Evolutionary conservation across 1,140 invertebrate species (phyloP), one percentile per base, ranked within the genome.

Genomic region (Drosophila setifemur): DNA sequence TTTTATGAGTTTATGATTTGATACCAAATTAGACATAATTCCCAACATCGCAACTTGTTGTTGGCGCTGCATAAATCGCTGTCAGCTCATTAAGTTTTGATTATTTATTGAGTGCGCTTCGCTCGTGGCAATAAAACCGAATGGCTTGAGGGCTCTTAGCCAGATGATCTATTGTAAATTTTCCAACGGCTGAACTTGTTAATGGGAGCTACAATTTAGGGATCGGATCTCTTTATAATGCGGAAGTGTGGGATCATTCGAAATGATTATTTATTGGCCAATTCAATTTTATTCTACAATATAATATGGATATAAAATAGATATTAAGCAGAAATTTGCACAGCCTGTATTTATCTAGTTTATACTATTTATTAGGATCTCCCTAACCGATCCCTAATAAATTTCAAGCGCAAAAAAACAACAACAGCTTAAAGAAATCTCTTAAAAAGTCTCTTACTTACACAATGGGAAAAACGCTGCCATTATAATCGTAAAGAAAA

Each of bases 1-100:
- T 76, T 85, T 85, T 68, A 85, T 78, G 70, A 78, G 73, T 39
- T 83, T 77, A 83, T 82, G 78, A 82, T 77, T 83, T 83, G 53
- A 85, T 77, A 64, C 31, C 43, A 69, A 83, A 82, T 77, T 73
- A 63, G 25, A 64, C 49, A 64, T 58, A 73, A 83, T 69, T 77
- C 12, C 28, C 29, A 16, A 18, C n/a, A n/a, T 23, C 16, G 28
- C 12, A 54, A 23, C 33, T 50, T 43, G 29, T 23, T 48, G 54
- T 43, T 52, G 47, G 45, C 47, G 11, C 40, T 63, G 50, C 73
- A 83, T 83, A 82, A 82, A 82, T 82, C 78, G 57, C 73, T 78
- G 73, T 43, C 79, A 85, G 73, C 43, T 66, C 78, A 73, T 82
- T 83, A 78, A 61, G 49, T 48, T 82, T 77, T 70, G 44, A 77